Evolutionary conservation across 2,113 vertebrate species (phyloP), one percentile per base, ranked within the genome.

Genomic region (Ceyx melanurus): DNA sequence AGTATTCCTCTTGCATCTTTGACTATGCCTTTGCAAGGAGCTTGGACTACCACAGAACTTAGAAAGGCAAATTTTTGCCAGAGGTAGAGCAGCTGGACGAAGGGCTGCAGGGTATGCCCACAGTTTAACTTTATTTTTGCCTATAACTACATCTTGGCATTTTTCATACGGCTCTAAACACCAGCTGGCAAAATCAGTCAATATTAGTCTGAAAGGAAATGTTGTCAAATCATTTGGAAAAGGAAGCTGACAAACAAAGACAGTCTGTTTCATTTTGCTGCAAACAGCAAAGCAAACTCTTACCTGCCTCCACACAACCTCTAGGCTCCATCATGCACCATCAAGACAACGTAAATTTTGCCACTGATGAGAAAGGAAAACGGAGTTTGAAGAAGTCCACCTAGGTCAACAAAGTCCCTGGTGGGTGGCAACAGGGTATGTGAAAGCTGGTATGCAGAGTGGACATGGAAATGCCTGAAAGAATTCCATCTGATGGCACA

Each of bases 351-450:
- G 89, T 68, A 86, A 56, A 75, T 60, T 73, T 86, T 91, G n/a
- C 33, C 64, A 28, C 11, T 26, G 48, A 64, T 61, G 50, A 28
- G 46, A 67, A 64, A 40, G 33, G n/a, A 42, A 94, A 71, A 86
- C 77, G 48, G 33, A 54, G 60, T 40, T 58, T 68, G 28, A 93
- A 56, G 79, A 91, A 80, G 83, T 73, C 53, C 77, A 93, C 84
- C 58, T 94, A 87, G 71, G 86, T 93, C 90, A 89, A 51, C 23
- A 14, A 90, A 91, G 80, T 91, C 87, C 62, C 83, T 56, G 23
- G 67, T 75, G 73, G 66, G 54, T 1, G 2, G 82, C 22, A 10
- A 43, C 6, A 82, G 4, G 46, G 82, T 67, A 73, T 51, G 25
- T 64, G 46, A 85, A 74, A 92, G 67, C 43, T 88, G 58, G 37